Evolutionary conservation across 2,797 vertebrate species (phyloP), one percentile per base, ranked within the genome.

Genomic region (Clarias pachynema): DNA sequence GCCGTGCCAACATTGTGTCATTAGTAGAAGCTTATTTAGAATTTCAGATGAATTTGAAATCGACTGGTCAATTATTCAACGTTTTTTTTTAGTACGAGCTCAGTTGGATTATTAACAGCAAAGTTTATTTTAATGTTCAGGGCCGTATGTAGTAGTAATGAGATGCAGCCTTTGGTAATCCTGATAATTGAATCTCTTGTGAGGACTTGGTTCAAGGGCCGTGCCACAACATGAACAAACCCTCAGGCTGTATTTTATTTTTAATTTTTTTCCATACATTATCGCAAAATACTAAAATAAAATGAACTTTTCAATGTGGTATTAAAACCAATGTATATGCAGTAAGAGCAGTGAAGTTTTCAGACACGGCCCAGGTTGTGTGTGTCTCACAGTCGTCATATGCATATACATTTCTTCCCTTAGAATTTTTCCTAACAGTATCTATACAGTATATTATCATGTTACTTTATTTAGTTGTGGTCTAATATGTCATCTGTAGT

Each of bases 101-200:
- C 18, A 12, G 18, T 59, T 14, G 22, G 31, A 60, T 77, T 77
- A 59, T 59, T 60, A 56, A 60, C 15, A 65, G 24, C 60, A 49
- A 0, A 4, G 3, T 6, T 49, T 78, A 40, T 62, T 1, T 12
- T 49, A 22, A 26, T 56, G 24, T 73, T 82, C 81, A 62, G 56
- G 81, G 68, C 73, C 34, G 26, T n/a, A 73, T 73, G 79, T 77
- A 29, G 56, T 37, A 15, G 24, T 70, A 26, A 2, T 26, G 80
- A 59, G 53, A 66, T n/a, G 53, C 34, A 86, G 85, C 72, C 80
- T 53, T 26, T 70, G 65, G 81, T 59, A 62, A 26, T 78, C 16
- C 26, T 12, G 20, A 59, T 86, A 86, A 86, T 86, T 83, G 83
- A 86, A 82, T 63, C 80, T 66, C 85, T 31, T 7, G 72, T 34